Percentiles rank a stretch among this genome's conserved stretches.
Conservation (phyloP, 1,140 invertebrate genomes). For the Drosophila bipectinata region DNA sequence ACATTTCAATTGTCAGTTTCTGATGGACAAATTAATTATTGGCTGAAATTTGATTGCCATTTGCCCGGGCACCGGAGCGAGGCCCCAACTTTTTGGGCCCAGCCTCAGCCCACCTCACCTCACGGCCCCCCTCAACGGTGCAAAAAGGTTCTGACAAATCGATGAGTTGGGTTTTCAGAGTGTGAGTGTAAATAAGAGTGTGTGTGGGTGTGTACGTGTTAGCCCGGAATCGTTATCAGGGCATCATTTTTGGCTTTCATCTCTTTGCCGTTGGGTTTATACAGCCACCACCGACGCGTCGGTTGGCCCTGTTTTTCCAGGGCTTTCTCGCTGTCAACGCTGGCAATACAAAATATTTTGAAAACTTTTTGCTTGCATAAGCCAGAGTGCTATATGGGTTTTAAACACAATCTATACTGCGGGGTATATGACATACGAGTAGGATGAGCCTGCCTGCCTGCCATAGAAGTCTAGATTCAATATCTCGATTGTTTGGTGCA, state of each 20-base stretch:
- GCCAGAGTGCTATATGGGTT: slow-evolving; percentile 29
- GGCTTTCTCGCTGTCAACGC: slow-evolving; percentile 5
- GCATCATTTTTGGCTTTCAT: slow-evolving; percentile 49
- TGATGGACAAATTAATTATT: slow-evolving; percentile 52
- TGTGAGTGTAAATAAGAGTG: background rate
- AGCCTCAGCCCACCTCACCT: background rate
- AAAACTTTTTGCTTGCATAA: slow-evolving; percentile 48
- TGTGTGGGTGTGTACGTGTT: slow-evolving; percentile 17
- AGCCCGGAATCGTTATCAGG: slow-evolving; percentile 38
- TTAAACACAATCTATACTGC: background rate
- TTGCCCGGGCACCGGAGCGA: slow-evolving; percentile 16
- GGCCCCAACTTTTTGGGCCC: slow-evolving; percentile 20
- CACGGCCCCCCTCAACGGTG: background rate
- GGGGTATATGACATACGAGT: background rate
- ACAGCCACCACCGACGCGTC: background rate
- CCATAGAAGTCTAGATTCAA: slow-evolving; percentile 20
- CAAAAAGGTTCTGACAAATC: slow-evolving; percentile 40
- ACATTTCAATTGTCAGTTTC: slow-evolving; percentile 36
- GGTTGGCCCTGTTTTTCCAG: background rate
- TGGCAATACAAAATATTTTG: slow-evolving; percentile 36
- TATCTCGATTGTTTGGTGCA: slow-evolving; percentile 22
- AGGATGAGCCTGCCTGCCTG: background rate
- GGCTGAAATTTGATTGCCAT: slow-evolving; percentile 41
- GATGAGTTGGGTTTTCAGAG: slow-evolving; percentile 32
- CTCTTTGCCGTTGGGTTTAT: slow-evolving; percentile 33